A percentile compares a stretch with the other conserved stretches of the same genome.
These are phyloP conservation scores for Riparia riparia DNA, from an alignment of 2,113 vertebrate genomes.

Conservation along the genomic window DNA sequence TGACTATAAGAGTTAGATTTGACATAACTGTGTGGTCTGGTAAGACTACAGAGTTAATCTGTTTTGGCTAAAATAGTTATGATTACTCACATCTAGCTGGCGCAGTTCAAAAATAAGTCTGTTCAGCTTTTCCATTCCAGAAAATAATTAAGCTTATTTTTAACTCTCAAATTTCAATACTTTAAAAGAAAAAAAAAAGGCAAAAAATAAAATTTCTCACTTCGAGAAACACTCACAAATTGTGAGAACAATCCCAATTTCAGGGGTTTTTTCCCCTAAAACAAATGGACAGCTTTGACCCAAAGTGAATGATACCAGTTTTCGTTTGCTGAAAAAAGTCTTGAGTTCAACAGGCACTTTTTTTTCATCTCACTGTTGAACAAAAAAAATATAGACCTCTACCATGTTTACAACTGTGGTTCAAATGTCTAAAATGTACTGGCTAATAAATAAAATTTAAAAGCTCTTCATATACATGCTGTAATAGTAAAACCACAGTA, in stretches of 20 bases:
- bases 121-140: not conserved
- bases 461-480: not conserved
- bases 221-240: not conserved
- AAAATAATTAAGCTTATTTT: not conserved
- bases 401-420: not conserved
- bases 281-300: not conserved
- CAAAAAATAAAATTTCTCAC: not conserved
- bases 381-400: not conserved
- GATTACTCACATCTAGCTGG: not conserved
- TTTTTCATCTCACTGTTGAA: not conserved
- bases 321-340: not conserved
- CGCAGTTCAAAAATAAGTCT: not conserved
- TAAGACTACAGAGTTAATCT: not conserved
- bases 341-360: not conserved
- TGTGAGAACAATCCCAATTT: not conserved
- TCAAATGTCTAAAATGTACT: not conserved
- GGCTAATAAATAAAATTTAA: not conserved
- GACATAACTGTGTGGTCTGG: not conserved
- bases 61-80: not conserved
- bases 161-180: not conserved
- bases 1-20: not conserved
- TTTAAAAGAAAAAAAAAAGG: not conserved
- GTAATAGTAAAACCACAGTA: not conserved
- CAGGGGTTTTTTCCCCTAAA: accelerated
- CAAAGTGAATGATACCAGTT: not conserved